phyloP scores from a whole-genome alignment of 2,797 vertebrate species.

The Benthosema pterotum region DNA sequence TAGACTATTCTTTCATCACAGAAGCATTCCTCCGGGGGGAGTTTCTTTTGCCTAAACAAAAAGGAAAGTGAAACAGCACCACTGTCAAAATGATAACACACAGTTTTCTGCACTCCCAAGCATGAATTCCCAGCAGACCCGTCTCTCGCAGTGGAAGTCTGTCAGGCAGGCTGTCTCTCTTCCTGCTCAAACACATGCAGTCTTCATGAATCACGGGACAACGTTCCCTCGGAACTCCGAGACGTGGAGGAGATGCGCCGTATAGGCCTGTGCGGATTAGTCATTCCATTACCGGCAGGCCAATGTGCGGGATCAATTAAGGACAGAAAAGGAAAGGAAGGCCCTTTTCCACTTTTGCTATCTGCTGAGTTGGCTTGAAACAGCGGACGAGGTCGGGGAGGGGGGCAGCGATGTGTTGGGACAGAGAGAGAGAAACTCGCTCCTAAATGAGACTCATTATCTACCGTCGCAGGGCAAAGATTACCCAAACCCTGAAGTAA shows the following conservation, averaged over 20 bases:
- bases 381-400: constrained; percentile 49
- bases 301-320: constrained; percentile 33
- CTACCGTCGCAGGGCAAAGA: constrained; percentile 37
- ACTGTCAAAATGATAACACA: constrained; percentile 77
- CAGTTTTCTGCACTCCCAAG: constrained; percentile 70
- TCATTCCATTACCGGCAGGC: constrained; percentile 36
- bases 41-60: constrained; percentile 73
- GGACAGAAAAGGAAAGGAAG: constrained; percentile 8
- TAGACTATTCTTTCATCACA: constrained; percentile 52
- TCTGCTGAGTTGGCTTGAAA: constrained; percentile 37
- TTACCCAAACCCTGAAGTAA: constrained; percentile 48
- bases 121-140: constrained; percentile 59
- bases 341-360: constrained; percentile 17
- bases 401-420: constrained; percentile 28
- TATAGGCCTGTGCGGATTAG: constrained; percentile 26
- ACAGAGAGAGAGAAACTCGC: constrained; percentile 25
- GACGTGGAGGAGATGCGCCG: constrained; percentile 5
- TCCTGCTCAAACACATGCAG: constrained; percentile 23
- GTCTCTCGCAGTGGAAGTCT: constrained; percentile 57
- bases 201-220: constrained; percentile 59
- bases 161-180: constrained; percentile 47
- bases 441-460: constrained; percentile 48
- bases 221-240: constrained; percentile 47
- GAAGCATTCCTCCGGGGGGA: constrained; percentile 56
- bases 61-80: constrained; percentile 65